phyloP scores from a whole-genome alignment of 2,888 invertebrate genomes.

The Meteorus colon region DNA sequence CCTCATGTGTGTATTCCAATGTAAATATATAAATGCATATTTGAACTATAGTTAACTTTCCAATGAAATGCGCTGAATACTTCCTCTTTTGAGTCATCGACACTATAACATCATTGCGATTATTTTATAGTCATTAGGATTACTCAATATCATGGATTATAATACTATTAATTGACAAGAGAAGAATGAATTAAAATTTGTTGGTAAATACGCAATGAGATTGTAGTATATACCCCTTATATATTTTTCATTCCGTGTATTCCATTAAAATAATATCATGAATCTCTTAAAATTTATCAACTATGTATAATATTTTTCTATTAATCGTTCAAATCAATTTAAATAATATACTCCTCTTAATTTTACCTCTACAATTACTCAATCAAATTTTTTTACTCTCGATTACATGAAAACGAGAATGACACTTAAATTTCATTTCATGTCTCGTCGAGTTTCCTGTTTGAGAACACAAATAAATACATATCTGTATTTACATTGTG shows the following conservation, averaged over 20 bases:
- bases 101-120: neutral
- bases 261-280: neutral
- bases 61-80: constrained; percentile 11
- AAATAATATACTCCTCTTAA: too few relatives aligned
- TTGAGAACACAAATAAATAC: constrained; percentile 10
- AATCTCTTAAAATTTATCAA: too few relatives aligned
- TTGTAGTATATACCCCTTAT: neutral
- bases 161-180: neutral
- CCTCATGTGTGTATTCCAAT: neutral
- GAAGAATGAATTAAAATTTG: neutral
- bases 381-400: neutral
- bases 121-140: neutral
- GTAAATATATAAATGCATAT: neutral
- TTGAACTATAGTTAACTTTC: neutral
- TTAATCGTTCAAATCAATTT: too few relatives aligned
- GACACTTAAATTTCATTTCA: constrained; percentile 33
- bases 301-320: too few relatives aligned
- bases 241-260: too few relatives aligned
- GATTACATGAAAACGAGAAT: constrained; percentile 30
- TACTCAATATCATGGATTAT: neutral
- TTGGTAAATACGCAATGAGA: neutral
- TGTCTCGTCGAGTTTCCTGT: constrained; percentile 18
- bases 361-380: neutral
- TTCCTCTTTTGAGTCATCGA: constrained; percentile 25
- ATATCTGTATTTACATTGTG: neutral